Conservation (phyloP, 1,140 invertebrate species). For the Drosophila insularis region DNA sequence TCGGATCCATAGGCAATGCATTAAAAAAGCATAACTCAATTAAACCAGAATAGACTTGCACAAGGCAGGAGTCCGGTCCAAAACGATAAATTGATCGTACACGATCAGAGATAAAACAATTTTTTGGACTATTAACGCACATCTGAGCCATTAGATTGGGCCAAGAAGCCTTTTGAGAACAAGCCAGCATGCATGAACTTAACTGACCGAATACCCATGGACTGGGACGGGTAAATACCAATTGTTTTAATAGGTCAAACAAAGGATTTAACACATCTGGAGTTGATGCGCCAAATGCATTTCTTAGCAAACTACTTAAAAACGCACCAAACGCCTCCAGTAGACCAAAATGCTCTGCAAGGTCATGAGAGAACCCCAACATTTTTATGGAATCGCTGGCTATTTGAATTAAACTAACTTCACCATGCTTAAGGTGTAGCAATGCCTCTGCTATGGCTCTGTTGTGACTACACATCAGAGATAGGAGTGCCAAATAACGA, state of each 20-base stretch:
- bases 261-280: conserved; percentile 14
- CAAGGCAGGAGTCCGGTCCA: conserved; percentile 61
- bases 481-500: conserved; percentile 63
- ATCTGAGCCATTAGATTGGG: conserved; percentile 40
- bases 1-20: conserved; percentile 30
- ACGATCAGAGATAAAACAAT: conserved; percentile 62
- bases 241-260: conserved; percentile 59
- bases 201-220: conserved; percentile 67
- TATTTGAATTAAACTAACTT: conserved; percentile 54
- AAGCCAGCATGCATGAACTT: conserved; percentile 56
- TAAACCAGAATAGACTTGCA: conserved; percentile 72
- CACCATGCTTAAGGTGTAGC: conserved; percentile 41
- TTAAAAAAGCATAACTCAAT: conserved; percentile 65
- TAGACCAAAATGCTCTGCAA: conserved; percentile 62
- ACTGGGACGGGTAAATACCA: conserved; percentile 68
- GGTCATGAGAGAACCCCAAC: conserved; percentile 64
- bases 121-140: conserved; percentile 56
- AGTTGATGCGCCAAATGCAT: conserved; percentile 26
- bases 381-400: conserved; percentile 54
- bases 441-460: conserved; percentile 33
- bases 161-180: conserved; percentile 15
- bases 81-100: conserved; percentile 68
- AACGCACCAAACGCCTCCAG: conserved; percentile 53
- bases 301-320: conserved; percentile 40
- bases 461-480: conserved; percentile 54